Evolutionary conservation across 2,113 vertebrate genomes (phyloP).

Genomic region (Atlantisia rogersi): DNA sequence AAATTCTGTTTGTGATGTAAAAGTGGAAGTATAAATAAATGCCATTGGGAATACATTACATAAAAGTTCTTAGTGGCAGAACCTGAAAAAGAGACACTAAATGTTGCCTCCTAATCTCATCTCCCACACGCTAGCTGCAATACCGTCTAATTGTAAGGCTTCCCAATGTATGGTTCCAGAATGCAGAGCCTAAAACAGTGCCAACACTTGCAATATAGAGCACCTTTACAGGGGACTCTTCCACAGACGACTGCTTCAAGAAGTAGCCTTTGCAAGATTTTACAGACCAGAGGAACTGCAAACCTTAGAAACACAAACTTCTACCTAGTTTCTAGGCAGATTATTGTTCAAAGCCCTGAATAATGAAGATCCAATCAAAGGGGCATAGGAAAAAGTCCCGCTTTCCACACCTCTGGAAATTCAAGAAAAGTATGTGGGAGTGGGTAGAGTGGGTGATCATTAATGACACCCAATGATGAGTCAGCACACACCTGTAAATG

Average conservation of each 20-base stretch:
- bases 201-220: not conserved
- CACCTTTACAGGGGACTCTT: not conserved
- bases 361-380: not conserved
- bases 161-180: not conserved
- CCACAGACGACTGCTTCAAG: not conserved
- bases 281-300: not conserved
- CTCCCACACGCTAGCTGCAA: not conserved
- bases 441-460: not conserved
- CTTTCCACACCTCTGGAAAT: not conserved
- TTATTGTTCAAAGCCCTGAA: not conserved
- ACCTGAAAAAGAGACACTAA: not conserved
- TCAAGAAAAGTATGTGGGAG: not conserved
- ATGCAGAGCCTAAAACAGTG: not conserved
- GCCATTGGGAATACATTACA: not conserved
- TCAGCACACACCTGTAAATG: not conserved
- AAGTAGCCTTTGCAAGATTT: not conserved
- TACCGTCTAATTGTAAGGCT: not conserved
- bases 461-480: not conserved
- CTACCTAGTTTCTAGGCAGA: not conserved
- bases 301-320: not conserved
- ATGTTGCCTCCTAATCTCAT: not conserved
- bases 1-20: not conserved
- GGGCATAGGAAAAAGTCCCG: not conserved
- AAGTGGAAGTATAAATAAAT: conserved; percentile 3
- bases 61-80: not conserved